Base-by-base conservation (phyloP, 2,797 vertebrate species). In the Pogoniulus pusillus region DNA sequence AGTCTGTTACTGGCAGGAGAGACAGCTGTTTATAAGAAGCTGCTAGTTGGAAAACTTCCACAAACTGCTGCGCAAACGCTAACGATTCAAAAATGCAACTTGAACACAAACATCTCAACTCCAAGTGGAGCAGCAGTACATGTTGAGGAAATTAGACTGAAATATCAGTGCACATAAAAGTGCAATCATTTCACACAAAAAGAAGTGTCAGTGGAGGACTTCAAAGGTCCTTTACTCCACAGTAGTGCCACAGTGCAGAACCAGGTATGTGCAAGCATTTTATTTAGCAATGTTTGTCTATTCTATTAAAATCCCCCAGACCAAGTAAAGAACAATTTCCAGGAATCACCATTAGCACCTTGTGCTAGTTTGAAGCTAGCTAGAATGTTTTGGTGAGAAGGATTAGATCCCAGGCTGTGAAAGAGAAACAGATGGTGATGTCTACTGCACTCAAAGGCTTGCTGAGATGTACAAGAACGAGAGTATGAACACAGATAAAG, bases 21-120 rank as follows among this genome's bases (percentile, higher is more conserved):
- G 13, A 76, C 4, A 73, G 55, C 59, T 93, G 91, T 91, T 93
- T 92, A 30, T 89, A 90, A 90, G 71, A 57, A 82, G 84, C 69
- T 3, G 6, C 68, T 77, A 77, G 62, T 1, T 94, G 90, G 95
- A 94, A 90, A 76, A 29, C 58, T 74, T 95, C 90, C 93, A 96
- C 69, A 58, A 69, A n/a, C 72, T 23, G 1, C 88, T 94, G 90
- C 83, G 78, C 88, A 90, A 93, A 88, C 7, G 49, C 88, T 91
- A 79, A 88, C 27, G 84, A 93, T 29, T 90, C 86, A 90, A 93
- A 94, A 79, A 93, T 69, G 78, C 76, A 94, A 86, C 75, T 82
- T 10, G 51, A 94, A 89, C 81, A 86, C 75, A 93, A 93, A 90
- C 54, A 78, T 87, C 90, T 94, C 88, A 96, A 72, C 87, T 65